Conservation (phyloP, 2,888 invertebrate species). For the Himalopsyche kuldschensis region DNA sequence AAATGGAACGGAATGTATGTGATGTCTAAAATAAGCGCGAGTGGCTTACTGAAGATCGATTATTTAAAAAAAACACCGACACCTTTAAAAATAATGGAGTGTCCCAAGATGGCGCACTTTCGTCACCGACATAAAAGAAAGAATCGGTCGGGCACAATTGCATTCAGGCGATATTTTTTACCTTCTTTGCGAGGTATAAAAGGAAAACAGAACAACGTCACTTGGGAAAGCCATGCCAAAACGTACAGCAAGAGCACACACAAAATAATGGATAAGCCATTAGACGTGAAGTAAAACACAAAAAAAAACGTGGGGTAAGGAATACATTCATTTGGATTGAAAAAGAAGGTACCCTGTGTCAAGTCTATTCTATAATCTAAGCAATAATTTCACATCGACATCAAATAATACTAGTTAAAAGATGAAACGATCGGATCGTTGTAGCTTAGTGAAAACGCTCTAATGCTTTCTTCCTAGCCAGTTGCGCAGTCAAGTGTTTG, state of each 20-base stretch:
- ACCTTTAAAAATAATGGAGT: no score
- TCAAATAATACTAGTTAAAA: no score
- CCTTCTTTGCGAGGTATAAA: not conserved
- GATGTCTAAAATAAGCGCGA: no score
- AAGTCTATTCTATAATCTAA: no score
- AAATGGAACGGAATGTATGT: no score
- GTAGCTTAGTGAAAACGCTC: no score
- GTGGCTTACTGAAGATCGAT: no score
- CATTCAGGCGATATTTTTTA: constrained; percentile 29
- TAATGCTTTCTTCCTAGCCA: no score
- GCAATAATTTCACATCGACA: no score
- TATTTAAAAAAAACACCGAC: no score
- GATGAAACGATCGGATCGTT: no score
- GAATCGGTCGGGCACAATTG: constrained; percentile 31
- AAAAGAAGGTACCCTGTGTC: not conserved
- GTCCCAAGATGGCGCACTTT: not conserved
- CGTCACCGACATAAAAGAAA: not conserved
- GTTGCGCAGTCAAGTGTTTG: no score
- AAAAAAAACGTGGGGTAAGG: not conserved
- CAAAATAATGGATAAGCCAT: not conserved
- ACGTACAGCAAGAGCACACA: not conserved
- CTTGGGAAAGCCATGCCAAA: constrained; percentile 9
- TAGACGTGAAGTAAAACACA: not conserved
- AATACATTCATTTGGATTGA: not conserved
- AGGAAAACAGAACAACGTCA: constrained; percentile 2